phyloP scores from a whole-genome alignment of 1,140 invertebrate genomes.

The Eumeta japonica region DNA sequence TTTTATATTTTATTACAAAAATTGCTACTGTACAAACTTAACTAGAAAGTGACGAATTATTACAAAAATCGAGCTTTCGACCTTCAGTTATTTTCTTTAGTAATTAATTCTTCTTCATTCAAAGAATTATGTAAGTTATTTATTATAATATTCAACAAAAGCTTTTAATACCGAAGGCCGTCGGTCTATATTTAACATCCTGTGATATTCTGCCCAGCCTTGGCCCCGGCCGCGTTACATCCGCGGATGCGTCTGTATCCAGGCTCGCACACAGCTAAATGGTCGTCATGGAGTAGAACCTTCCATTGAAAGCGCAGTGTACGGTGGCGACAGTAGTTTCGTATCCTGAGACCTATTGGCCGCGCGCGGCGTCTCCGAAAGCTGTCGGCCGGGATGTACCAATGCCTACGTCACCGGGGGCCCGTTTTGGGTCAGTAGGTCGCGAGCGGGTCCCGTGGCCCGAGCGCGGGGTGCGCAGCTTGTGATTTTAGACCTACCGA shows the following conservation, averaged over 20 bases:
- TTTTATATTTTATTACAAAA: too few species aligned
- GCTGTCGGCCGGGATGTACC: constrained; percentile 28
- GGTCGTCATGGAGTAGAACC: constrained; percentile 17
- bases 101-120: too few species aligned
- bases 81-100: too few species aligned
- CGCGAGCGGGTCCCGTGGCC: constrained; percentile 38
- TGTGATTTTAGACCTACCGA: constrained; percentile 36
- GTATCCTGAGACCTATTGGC: constrained; percentile 2
- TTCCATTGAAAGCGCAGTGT: constrained; percentile 41
- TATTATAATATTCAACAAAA: too few species aligned
- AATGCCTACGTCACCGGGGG: constrained; percentile 40
- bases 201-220: too few species aligned
- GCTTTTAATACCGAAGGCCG: too few species aligned
- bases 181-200: too few species aligned
- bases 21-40: too few species aligned
- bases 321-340: constrained; percentile 16
- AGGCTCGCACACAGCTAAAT: constrained; percentile 14
- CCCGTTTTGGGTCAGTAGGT: constrained; percentile 51
- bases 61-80: too few species aligned
- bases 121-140: too few species aligned
- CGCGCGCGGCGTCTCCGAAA: constrained; percentile 3
- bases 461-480: constrained; percentile 22
- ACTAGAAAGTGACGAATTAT: too few species aligned
- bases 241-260: constrained; percentile 8
- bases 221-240: constrained; percentile 8